Evolutionary conservation across 1,140 invertebrate genomes (phyloP).

Genomic region (Macrobrachium nipponense): DNA sequence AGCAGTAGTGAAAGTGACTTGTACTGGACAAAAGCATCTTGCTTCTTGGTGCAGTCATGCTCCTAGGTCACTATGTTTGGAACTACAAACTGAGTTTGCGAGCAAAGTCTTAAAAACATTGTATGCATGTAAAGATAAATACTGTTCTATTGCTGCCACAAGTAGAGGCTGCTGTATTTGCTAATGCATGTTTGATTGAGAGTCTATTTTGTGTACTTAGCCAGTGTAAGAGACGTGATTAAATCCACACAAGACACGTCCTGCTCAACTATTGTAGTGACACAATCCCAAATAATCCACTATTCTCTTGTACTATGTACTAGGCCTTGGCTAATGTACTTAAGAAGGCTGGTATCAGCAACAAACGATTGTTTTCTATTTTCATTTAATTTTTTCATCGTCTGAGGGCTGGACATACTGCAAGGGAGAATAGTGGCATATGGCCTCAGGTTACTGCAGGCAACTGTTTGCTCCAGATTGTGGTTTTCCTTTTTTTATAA

Average conservation of each 20-base stretch:
- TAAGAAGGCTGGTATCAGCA: neutral
- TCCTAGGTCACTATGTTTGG: too few relatives aligned
- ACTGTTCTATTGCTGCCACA: neutral
- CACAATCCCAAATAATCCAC: conserved; percentile 2
- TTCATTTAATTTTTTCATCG: too few relatives aligned
- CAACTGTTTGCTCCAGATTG: too few relatives aligned
- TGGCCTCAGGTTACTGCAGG: too few relatives aligned
- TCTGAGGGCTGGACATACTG: too few relatives aligned
- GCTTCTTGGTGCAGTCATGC: too few relatives aligned
- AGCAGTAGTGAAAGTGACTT: neutral
- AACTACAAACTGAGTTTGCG: too few relatives aligned
- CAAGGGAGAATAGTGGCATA: too few relatives aligned
- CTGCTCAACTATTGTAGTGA: conserved; percentile 47
- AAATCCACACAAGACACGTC: conserved; percentile 19
- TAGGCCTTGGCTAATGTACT: neutral
- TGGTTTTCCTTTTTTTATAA: too few relatives aligned
- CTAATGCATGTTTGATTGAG: conserved; percentile 15
- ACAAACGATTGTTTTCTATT: too few relatives aligned
- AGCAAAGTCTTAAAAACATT: neutral
- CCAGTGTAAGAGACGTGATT: conserved; percentile 35
- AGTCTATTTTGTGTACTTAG: conserved; percentile 58
- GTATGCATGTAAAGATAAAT: neutral
- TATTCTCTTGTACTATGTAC: neutral
- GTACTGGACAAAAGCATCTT: neutral
- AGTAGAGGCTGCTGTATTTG: neutral